Conservation (phyloP, 1,140 invertebrate species). For the Trachymyrmex septentrionalis region DNA sequence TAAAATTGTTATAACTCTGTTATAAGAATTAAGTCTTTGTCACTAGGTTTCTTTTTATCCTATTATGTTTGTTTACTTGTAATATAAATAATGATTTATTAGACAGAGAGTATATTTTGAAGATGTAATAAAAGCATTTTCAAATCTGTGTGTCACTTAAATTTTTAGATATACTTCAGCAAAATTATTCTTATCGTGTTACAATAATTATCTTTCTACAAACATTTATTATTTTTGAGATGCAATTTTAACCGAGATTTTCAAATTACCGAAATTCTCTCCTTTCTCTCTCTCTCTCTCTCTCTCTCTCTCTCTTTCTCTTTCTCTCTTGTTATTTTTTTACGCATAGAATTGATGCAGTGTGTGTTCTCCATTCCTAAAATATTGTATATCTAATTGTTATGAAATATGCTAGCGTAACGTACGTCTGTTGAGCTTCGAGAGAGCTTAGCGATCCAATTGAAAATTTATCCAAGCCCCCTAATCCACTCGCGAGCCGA, state of each 20-base stretch:
- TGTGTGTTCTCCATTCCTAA: neutral
- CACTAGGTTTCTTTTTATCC: too few relatives aligned
- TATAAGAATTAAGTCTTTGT: neutral
- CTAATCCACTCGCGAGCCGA: constrained; percentile 50
- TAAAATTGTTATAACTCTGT: neutral
- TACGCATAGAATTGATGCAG: neutral
- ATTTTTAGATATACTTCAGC: too few relatives aligned
- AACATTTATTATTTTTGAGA: neutral
- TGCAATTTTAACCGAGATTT: neutral
- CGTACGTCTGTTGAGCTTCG: neutral
- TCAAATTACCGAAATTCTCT: neutral
- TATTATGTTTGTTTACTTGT: too few relatives aligned
- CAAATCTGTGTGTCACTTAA: too few relatives aligned
- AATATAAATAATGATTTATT: neutral
- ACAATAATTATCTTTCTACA: neutral
- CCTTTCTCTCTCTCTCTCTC: neutral
- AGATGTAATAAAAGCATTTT: too few relatives aligned
- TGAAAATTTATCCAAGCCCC: constrained; percentile 56
- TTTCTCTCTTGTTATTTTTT: neutral
- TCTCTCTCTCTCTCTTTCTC: neutral
- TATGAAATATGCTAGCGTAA: constrained; percentile 15
- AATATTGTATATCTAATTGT: constrained; percentile 10
- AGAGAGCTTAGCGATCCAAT: constrained; percentile 29
- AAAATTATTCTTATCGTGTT: too few relatives aligned
- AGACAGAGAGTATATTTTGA: too few relatives aligned